Base-by-base conservation (phyloP, 2,888 invertebrate genomes). In the Odontocerum albicorne region DNA sequence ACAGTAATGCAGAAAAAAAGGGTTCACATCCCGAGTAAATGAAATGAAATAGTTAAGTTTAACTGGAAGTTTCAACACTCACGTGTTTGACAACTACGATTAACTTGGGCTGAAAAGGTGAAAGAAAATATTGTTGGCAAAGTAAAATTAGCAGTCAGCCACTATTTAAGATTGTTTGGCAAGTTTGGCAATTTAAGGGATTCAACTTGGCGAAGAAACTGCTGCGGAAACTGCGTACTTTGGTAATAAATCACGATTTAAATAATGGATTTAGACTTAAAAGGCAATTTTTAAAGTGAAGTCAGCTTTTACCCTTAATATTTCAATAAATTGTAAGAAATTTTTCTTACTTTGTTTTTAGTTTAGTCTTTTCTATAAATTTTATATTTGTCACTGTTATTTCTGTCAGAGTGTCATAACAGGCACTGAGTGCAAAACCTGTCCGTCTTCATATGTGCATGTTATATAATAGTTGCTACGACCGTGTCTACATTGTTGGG, bases 181-280 rank as follows among this genome's bases (percentile, higher is more conserved):
- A 20, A 42, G 42, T 42, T 42, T 12, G 15, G 13, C 2, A 12
- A 42, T 42, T 42, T 42, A 22, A 22, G 12, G 42, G 27, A 42
- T 42, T 20, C 22, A 2, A 15, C 12, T 10, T 6, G 22, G 13
- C 13, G 42, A 42, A 15, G 22, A 17, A 19, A 15, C 10, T 7
- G 27, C 27, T 27, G 4, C 10, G 27, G 10, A 27, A 10, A 22
- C 20, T 42, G 19, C 12, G 16, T 10, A 22, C 22, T 42, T 13
- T 15, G 12, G 15, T 8, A 8, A 3, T 42, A 42, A 20, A 42
- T 22, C 15, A 4, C 12, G 10, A 42, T 22, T 42, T 19, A 42
- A 22, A 31, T 10, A 36, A 3, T 8, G 36, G 15, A 8, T 8
- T 2, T 10, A 10, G 15, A 15, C 4, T 15, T 7, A 7, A 4